Conservation (phyloP, 2,113 vertebrate species). For the Collichthys lucidus region DNA sequence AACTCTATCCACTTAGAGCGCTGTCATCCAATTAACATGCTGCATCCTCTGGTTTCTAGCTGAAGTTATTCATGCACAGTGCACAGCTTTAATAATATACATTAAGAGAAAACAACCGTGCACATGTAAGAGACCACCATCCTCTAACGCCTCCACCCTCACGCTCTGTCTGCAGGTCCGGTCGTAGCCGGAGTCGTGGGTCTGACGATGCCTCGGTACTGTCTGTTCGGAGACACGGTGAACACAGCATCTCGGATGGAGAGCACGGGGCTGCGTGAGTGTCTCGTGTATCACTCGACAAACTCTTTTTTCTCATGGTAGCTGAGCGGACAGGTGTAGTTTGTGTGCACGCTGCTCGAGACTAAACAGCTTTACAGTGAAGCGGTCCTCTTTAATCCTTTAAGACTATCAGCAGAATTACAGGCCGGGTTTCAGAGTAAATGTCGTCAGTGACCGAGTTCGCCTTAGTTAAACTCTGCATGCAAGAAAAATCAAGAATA, state of each 20-base stretch:
- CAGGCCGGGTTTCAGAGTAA: slow-evolving; percentile 72
- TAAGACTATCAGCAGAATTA: slow-evolving; percentile 85
- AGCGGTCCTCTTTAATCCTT: slow-evolving; percentile 78
- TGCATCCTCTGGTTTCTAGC: slow-evolving; percentile 34
- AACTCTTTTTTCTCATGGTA: background rate
- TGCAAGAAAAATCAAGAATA: slow-evolving; percentile 16
- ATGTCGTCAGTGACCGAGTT: slow-evolving; percentile 53
- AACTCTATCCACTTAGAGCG: slow-evolving; percentile 81
- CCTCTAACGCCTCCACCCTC: too few species aligned
- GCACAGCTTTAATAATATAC: background rate
- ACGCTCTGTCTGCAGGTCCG: slow-evolving; percentile 81
- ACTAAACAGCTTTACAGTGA: slow-evolving; percentile 76
- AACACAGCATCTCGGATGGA: slow-evolving; percentile 88
- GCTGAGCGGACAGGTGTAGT: slow-evolving; percentile 28
- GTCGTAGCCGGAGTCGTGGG: slow-evolving; percentile 94
- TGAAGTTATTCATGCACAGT: slow-evolving; percentile 25
- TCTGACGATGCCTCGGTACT: slow-evolving; percentile 93
- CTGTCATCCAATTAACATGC: slow-evolving; percentile 82
- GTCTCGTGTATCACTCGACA: background rate
- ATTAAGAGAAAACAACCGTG: background rate
- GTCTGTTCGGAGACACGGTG: slow-evolving; percentile 93
- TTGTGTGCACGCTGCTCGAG: slow-evolving; percentile 60
- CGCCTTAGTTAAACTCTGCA: slow-evolving; percentile 10
- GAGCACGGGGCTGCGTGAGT: slow-evolving; percentile 85
- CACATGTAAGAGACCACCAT: background rate